Evolutionary conservation across 2,888 invertebrate species (phyloP).

Genomic region (Mimumesa dahlbomi): DNA sequence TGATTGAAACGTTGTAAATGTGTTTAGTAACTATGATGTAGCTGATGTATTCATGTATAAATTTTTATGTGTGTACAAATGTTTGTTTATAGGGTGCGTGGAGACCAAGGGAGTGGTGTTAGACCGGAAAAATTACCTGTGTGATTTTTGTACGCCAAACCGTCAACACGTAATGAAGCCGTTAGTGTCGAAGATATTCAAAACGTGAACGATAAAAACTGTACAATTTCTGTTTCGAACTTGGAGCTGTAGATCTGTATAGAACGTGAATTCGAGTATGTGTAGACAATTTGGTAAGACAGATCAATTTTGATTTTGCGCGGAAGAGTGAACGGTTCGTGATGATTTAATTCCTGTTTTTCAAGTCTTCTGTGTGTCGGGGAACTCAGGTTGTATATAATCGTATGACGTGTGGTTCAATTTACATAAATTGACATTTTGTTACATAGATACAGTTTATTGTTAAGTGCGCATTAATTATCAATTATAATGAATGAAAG

Average conservation of each 20-base stretch:
- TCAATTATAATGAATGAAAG: conserved; percentile 26
- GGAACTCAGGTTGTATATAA: conserved; percentile 47
- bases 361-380: conserved; percentile 5
- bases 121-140: conserved; percentile 77
- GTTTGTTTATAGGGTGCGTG: conserved; percentile 75
- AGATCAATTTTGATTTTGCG: conserved; percentile 31
- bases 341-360: conserved; percentile 8
- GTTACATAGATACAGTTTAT: conserved; percentile 19
- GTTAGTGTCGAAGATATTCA: conserved; percentile 73
- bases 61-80: background rate
- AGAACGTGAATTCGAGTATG: conserved; percentile 37
- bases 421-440: conserved; percentile 46
- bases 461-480: conserved; percentile 6
- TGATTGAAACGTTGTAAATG: no score
- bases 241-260: conserved; percentile 34
- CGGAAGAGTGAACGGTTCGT: conserved; percentile 13
- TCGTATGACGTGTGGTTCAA: conserved; percentile 23
- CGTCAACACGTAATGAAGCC: conserved; percentile 73
- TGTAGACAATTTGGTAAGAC: conserved; percentile 23
- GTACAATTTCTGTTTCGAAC: conserved; percentile 15
- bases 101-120: conserved; percentile 75
- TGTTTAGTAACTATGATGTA: no score
- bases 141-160: conserved; percentile 76
- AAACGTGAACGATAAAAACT: conserved; percentile 58
- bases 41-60: no score